These are phyloP conservation scores for Syngnathus rostellatus DNA, from an alignment of 2,797 vertebrate species.

Conservation along the genomic window DNA sequence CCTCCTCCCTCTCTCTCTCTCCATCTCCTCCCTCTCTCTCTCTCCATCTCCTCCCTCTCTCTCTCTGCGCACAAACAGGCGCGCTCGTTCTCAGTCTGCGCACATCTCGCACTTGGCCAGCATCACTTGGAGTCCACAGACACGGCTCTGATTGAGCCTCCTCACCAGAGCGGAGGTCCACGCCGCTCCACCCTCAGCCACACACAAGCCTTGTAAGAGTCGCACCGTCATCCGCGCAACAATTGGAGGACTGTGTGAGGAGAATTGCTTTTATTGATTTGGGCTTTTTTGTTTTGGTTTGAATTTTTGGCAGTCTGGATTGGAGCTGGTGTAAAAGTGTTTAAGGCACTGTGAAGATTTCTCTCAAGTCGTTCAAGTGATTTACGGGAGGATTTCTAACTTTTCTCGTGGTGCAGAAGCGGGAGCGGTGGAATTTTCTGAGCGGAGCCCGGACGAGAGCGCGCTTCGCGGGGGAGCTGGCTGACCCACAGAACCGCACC, in stretches of 20 bases:
- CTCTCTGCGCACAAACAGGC: conserved; percentile 45
- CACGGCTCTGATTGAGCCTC: conserved; percentile 57
- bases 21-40: conserved; percentile 9
- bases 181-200: conserved; percentile 5
- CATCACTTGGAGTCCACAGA: conserved; percentile 58
- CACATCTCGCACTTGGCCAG: conserved; percentile 66
- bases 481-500: conserved; percentile 40
- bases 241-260: conserved; percentile 11
- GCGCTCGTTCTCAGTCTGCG: conserved; percentile 71
- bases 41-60: conserved; percentile 21
- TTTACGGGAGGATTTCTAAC: conserved; percentile 45
- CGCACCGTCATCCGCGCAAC: not conserved
- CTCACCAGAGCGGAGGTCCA: conserved; percentile 28
- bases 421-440: conserved; percentile 35
- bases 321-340: conserved; percentile 19
- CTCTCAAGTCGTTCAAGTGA: conserved; percentile 1
- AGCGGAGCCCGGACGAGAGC: conserved; percentile 32
- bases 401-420: conserved; percentile 19
- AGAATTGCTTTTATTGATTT: conserved; percentile 18
- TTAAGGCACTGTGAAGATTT: not conserved
- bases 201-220: conserved; percentile 5
- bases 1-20: not conserved
- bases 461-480: conserved; percentile 27
- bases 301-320: conserved; percentile 18
- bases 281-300: not conserved